Evolutionary conservation across 2,113 vertebrate species (phyloP).

Genomic region (Heterotis niloticus): DNA sequence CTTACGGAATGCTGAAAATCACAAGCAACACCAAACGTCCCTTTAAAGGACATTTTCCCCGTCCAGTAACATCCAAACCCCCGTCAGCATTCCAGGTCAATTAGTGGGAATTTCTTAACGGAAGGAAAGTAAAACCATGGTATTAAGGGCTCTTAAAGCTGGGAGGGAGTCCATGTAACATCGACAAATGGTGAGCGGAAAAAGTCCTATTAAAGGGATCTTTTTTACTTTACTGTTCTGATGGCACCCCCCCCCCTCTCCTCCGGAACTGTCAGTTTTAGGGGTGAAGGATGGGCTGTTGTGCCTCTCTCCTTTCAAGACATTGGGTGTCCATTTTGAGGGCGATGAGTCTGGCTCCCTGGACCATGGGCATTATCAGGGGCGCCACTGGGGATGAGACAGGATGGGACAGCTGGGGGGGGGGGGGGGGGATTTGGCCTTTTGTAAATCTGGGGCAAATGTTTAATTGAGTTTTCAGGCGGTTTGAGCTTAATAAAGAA

Average conservation of each 20-base stretch:
- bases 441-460: constrained; percentile 34
- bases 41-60: constrained; percentile 43
- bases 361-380: no score
- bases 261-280: not conserved
- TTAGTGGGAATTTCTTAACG: not conserved
- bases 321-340: not conserved
- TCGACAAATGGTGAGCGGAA: constrained; percentile 47
- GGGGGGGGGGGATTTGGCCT: constrained; percentile 32
- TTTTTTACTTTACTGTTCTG: constrained; percentile 36
- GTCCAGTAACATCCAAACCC: not conserved
- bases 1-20: constrained; percentile 78
- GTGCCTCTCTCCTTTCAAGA: not conserved
- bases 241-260: no score
- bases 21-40: constrained; percentile 46
- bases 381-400: not conserved
- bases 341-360: not conserved
- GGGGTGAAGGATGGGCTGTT: constrained; percentile 27
- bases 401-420: not conserved
- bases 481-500: constrained; percentile 31
- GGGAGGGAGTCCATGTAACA: constrained; percentile 47
- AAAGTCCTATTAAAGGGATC: constrained; percentile 55
- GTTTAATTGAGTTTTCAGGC: constrained; percentile 48
- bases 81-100: constrained; percentile 43
- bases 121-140: not conserved
- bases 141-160: constrained; percentile 4